Evolutionary conservation across 1,140 invertebrate species (phyloP), one percentile per base, ranked within the genome.

Genomic region (Leucophenga varia): DNA sequence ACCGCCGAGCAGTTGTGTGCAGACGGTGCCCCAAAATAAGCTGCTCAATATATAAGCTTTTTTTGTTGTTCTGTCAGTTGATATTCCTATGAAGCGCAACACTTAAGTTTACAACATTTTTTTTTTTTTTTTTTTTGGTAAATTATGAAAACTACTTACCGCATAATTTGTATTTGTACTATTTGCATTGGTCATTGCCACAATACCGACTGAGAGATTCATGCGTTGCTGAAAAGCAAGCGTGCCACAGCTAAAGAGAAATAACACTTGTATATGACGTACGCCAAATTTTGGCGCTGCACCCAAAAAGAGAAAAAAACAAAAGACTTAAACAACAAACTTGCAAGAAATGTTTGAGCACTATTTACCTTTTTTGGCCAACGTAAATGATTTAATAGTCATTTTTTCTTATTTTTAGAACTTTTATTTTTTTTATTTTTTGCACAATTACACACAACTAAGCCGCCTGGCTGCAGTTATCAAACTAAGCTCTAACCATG

Each of bases 171-270:
- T 47, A 51, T 63, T 55, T 13, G 55, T 51, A 9, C 16, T 9
- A 2, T 47, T 22, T 16, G 49, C 38, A 42, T 84, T 76, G 0
- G 81, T 84, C 84, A 87, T 86, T 14, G 84, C 84, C 0, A 86
- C 85, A 10, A 87, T 79, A 1, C 81, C 83, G 40, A 87, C 82
- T 12, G 83, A 85, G 53, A 86, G 77, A 40, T 82, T 84, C n/a
- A 84, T 80, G 35, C 85, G 70, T 57, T 82, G 79, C 5, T 77
- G 77, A 49, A 83, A 85, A 0, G 79, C 82, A 12, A 82, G 71
- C 1, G 81, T 55, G 52, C 83, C 79, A 0, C 82, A 78, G 4
- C 82, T 43, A 52, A 86, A 84, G 39, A 86, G 64, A 10, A 86
- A 55, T 2, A 86, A 31, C 0, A 80, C 76, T 56, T 87, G 85